Evolutionary conservation across 1,140 invertebrate genomes (phyloP), one percentile per base, ranked within the genome.

Genomic region (Panulirus ornatus): DNA sequence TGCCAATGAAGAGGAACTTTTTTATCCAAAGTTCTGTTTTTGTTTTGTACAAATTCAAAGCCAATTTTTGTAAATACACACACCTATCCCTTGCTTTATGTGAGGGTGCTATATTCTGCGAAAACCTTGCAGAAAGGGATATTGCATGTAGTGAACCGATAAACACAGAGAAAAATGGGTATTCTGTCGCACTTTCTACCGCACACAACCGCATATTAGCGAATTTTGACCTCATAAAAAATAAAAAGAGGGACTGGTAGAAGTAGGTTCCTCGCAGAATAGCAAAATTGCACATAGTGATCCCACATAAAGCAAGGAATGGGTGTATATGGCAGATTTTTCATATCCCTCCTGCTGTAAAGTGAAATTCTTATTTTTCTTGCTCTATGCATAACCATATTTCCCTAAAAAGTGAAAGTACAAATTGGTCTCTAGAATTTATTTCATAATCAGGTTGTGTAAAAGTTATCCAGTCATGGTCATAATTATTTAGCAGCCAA

Each of bases 21-120:
- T 63, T 38, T 51, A 30, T 47, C 81, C 51, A 83, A 83, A 66
- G 81, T 66, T 83, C 38, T 66, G 58, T 83, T 82, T 30, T 54
- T 82, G 76, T 40, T 78, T 83, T 83, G 81, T 83, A 83, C 81
- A 83, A 83, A 83, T 83, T 63, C 81, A 83, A 63, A 83, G 30
- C 81, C 54, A n/a, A 83, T 83, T 83, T 83, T 58, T 83, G 81
- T 83, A 83, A 66, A 83, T 66, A 66, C 58, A 66, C 14, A 47
- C 44, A n/a, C n/a, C n/a, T n/a, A n/a, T n/a, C n/a, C n/a, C n/a
- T n/a, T n/a, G n/a, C n/a, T n/a, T n/a, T n/a, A n/a, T n/a, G n/a
- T n/a, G n/a, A n/a, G n/a, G n/a, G n/a, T n/a, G n/a, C n/a, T n/a
- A n/a, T n/a, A n/a, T n/a, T n/a, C n/a, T n/a, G n/a, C n/a, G n/a